Percentiles rank a stretch among this genome's conserved stretches.
Evolutionary conservation across 2,888 invertebrate genomes (phyloP).

Genomic region (Brachylomia viminalis): DNA sequence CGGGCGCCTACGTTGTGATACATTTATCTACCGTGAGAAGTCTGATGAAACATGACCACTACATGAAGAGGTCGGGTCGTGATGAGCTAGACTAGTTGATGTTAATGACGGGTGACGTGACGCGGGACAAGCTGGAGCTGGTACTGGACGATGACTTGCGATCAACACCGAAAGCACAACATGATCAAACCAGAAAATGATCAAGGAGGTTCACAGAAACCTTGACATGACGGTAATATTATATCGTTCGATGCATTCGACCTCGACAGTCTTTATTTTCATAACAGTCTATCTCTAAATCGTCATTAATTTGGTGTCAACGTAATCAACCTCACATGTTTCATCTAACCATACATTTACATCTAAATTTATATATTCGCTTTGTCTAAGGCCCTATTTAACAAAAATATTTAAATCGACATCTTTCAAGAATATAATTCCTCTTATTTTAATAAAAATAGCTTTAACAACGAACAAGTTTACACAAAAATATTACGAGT

Average conservation of each 20-base stretch:
- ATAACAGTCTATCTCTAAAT: conserved; percentile 85
- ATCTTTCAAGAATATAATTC: conserved; percentile 89
- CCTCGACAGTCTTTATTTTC: conserved; percentile 87
- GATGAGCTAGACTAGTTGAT: conserved; percentile 80
- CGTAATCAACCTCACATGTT: conserved; percentile 85
- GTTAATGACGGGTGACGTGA: conserved; percentile 83
- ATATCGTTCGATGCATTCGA: conserved; percentile 86
- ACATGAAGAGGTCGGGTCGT: conserved; percentile 87
- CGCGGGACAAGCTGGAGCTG: conserved; percentile 85
- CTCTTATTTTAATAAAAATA: conserved; percentile 88
- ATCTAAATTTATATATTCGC: conserved; percentile 86
- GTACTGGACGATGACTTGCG: conserved; percentile 84
- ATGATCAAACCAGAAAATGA: conserved; percentile 84
- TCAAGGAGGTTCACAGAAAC: conserved; percentile 80
- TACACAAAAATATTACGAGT: conserved; percentile 89
- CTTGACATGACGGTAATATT: conserved; percentile 75
- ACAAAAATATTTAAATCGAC: conserved; percentile 88
- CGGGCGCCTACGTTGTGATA: conserved; percentile 90
- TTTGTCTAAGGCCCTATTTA: conserved; percentile 88
- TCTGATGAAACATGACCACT: conserved; percentile 86
- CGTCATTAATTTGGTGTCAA: conserved; percentile 83
- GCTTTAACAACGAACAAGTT: conserved; percentile 89
- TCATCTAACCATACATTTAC: conserved; percentile 86
- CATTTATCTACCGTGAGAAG: conserved; percentile 89
- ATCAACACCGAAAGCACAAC: conserved; percentile 89